Evolutionary conservation across 64 coral and sea anemone genomes (phyloP).

Genomic region (Porites lutea): DNA sequence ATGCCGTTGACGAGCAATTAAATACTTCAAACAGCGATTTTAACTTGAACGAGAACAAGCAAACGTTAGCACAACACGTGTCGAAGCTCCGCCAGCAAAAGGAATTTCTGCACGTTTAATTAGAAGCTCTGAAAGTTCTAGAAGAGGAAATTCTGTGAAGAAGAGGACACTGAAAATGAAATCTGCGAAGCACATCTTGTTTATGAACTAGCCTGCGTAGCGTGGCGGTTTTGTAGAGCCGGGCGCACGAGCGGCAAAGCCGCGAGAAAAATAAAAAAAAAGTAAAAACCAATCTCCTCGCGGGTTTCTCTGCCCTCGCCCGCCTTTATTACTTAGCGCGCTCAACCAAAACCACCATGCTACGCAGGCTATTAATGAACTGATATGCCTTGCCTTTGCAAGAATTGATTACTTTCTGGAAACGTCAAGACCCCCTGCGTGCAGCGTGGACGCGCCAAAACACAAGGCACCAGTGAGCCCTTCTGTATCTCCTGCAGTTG

Average conservation of each 20-base stretch:
- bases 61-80: neutral
- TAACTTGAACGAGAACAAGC: neutral
- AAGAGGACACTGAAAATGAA: neutral
- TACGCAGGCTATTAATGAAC: neutral
- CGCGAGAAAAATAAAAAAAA: no score
- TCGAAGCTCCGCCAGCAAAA: neutral
- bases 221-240: no score
- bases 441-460: neutral
- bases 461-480: neutral
- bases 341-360: no score
- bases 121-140: neutral
- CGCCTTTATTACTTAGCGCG: no score
- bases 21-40: neutral
- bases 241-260: no score
- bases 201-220: no score
- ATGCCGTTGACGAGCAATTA: neutral
- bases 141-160: neutral
- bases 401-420: neutral
- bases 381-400: neutral
- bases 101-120: neutral
- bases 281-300: no score
- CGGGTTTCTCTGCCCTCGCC: no score
- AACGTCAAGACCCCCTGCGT: neutral
- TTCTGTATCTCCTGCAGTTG: no score
- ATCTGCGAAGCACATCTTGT: neutral